These are phyloP conservation scores for Callorhinus ursinus DNA, from an alignment of 2,113 vertebrate species.

Conservation along the genomic window DNA sequence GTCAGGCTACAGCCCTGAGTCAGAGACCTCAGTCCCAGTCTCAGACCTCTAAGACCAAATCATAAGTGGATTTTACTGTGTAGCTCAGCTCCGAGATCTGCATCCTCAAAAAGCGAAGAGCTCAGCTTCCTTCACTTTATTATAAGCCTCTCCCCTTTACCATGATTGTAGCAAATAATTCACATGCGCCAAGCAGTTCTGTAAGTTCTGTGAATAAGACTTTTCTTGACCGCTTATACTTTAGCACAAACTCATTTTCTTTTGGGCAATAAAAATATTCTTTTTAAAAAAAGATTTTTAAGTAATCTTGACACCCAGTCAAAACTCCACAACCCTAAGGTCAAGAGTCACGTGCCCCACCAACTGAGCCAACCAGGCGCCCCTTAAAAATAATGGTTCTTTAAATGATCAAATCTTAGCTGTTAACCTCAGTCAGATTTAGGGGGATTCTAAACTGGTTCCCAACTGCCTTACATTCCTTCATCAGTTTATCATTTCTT, in stretches of 20 bases:
- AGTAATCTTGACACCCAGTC: neutral
- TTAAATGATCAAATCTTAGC: neutral
- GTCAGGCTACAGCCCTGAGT: neutral
- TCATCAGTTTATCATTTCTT: neutral
- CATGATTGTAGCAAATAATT: neutral
- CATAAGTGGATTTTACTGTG: neutral
- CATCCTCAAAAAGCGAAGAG: neutral
- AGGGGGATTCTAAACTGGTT: neutral
- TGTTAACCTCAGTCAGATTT: constrained; percentile 34
- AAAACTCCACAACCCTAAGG: neutral
- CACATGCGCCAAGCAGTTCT: neutral
- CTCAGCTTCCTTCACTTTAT: neutral
- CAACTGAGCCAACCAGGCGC: neutral
- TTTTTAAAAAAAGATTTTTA: neutral
- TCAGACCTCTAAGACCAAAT: neutral
- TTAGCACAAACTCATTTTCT: constrained; percentile 33
- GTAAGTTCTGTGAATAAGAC: neutral
- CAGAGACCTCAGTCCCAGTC: neutral
- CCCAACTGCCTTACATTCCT: constrained; percentile 1
- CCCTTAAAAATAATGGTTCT: neutral
- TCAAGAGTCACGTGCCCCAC: neutral
- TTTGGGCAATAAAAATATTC: neutral
- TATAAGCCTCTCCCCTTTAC: neutral
- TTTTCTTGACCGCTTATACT: neutral
- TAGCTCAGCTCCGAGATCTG: neutral